phyloP scores from a whole-genome alignment of 1,140 invertebrate genomes.

The Matsumurasca onukii region DNA sequence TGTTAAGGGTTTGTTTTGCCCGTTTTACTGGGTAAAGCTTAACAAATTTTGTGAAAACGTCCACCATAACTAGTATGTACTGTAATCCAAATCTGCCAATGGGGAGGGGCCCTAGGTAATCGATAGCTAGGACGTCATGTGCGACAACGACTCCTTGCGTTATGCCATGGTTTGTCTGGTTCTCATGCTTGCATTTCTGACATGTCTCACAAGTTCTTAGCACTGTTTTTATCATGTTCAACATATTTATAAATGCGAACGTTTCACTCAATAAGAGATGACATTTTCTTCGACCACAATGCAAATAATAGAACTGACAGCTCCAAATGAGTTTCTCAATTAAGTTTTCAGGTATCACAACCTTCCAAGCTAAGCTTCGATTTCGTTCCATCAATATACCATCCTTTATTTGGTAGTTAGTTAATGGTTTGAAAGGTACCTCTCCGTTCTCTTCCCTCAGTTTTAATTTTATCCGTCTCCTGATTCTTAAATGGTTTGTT shows the following conservation, averaged over 20 bases:
- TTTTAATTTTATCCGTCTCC: not conserved
- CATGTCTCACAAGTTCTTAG: not conserved
- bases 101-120: no score
- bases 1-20: no score
- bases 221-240: not conserved
- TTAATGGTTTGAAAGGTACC: not conserved
- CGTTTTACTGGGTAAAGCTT: constrained; percentile 3
- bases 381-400: not conserved
- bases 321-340: not conserved
- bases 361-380: not conserved
- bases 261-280: not conserved
- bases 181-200: not conserved
- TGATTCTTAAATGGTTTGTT: not conserved
- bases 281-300: not conserved
- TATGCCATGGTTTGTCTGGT: not conserved
- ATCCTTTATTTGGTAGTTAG: not conserved
- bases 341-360: not conserved
- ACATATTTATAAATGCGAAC: not conserved
- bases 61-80: not conserved
- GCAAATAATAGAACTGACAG: not conserved
- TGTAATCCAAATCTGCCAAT: not conserved
- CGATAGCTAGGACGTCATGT: not conserved
- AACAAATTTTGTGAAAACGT: constrained; percentile 28
- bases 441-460: not conserved
- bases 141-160: not conserved